A percentile compares a stretch with the other conserved stretches of the same genome.
Evolutionary conservation across 2,888 invertebrate genomes (phyloP).

Genomic region (Scotopteryx bipunctaria): DNA sequence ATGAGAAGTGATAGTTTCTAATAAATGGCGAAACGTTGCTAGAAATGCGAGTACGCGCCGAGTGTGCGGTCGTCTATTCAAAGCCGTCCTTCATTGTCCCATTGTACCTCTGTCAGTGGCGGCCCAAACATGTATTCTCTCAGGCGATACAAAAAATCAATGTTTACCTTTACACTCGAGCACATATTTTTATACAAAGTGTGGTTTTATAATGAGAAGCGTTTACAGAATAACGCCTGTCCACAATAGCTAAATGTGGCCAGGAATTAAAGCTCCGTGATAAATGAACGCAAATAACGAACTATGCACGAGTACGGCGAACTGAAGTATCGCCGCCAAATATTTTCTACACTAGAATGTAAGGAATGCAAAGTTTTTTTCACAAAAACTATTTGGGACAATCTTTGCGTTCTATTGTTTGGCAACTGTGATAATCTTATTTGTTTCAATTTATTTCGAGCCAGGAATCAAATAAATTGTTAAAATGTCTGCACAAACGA

Average conservation of each 20-base stretch:
- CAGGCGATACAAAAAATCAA: slow-evolving; percentile 70
- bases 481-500: slow-evolving; percentile 11
- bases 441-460: slow-evolving; percentile 24
- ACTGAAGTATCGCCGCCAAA: slow-evolving; percentile 44
- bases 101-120: slow-evolving; percentile 74
- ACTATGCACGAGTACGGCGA: slow-evolving; percentile 39
- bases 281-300: slow-evolving; percentile 58
- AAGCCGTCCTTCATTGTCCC: slow-evolving; percentile 69
- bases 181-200: slow-evolving; percentile 81
- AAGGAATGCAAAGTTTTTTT: background rate
- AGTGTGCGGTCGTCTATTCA: slow-evolving; percentile 81
- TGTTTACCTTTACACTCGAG: slow-evolving; percentile 82
- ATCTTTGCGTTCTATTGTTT: slow-evolving; percentile 13
- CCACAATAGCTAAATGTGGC: slow-evolving; percentile 71
- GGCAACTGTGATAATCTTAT: slow-evolving; percentile 24
- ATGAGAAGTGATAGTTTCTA: slow-evolving; percentile 9
- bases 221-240: slow-evolving; percentile 82
- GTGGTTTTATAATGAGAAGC: slow-evolving; percentile 75
- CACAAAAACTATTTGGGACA: background rate
- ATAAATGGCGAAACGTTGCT: slow-evolving; percentile 17
- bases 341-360: background rate
- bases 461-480: slow-evolving; percentile 14
- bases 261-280: slow-evolving; percentile 71
- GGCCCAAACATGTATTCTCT: slow-evolving; percentile 80
- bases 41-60: slow-evolving; percentile 53